Conservation (phyloP, 2,113 vertebrate genomes). For the Melanocharis versteri region DNA sequence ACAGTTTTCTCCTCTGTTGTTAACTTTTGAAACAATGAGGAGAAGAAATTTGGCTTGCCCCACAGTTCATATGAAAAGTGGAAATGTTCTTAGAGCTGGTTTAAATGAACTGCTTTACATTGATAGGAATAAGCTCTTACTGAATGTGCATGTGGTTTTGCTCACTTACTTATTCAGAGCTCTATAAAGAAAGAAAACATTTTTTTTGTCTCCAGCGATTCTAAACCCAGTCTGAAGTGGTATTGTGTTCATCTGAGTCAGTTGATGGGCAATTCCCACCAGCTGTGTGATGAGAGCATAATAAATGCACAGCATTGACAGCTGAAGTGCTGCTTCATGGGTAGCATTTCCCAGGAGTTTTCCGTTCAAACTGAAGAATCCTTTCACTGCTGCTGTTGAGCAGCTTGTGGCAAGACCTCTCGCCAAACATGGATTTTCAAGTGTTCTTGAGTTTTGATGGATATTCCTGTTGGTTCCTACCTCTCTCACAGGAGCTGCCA, state of each 20-base stretch:
- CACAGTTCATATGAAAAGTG: background rate
- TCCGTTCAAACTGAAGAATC: background rate
- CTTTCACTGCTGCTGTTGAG: background rate
- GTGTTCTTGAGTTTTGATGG: conserved; percentile 14
- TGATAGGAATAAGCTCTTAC: background rate
- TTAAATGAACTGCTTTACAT: background rate
- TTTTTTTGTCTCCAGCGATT: background rate
- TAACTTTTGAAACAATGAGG: background rate
- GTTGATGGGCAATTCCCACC: background rate
- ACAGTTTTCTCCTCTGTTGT: fast-evolving
- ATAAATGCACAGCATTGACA: background rate
- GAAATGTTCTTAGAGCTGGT: background rate
- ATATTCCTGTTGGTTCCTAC: background rate
- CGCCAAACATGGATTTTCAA: background rate
- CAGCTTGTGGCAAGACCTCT: background rate
- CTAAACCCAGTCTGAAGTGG: background rate
- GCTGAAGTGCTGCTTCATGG: background rate
- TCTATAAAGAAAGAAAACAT: background rate
- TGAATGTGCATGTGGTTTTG: background rate
- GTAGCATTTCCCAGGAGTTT: background rate
- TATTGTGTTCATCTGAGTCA: background rate
- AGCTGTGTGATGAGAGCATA: background rate
- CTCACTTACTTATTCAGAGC: background rate
- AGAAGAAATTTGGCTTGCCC: background rate
- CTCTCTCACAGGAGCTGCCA: background rate